These are phyloP conservation scores for Parambassis ranga DNA, from an alignment of 2,797 vertebrate species.

Conservation along the genomic window DNA sequence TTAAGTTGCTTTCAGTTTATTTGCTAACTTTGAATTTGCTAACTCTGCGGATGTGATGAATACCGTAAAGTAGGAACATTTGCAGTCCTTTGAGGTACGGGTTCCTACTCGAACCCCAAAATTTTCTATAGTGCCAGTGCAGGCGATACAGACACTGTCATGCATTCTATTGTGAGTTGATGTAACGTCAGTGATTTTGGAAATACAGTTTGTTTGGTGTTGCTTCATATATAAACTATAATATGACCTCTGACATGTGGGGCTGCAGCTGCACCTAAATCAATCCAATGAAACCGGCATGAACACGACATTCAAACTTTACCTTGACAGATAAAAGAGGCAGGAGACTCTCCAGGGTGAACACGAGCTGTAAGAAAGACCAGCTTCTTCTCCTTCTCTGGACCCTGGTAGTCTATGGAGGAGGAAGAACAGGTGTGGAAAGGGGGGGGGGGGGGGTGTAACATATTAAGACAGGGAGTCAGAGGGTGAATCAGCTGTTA, in stretches of 20 bases:
- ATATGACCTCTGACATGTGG: background rate
- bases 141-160: too few species aligned
- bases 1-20: too few species aligned
- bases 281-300: background rate
- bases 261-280: constrained; percentile 1
- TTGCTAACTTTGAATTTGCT: too few species aligned
- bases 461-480: constrained; percentile 1
- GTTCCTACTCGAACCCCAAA: too few species aligned
- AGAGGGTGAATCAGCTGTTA: constrained; percentile 5
- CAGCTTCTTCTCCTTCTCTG: constrained; percentile 89
- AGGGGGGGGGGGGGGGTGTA: background rate
- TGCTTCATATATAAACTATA: too few species aligned
- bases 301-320: constrained; percentile 55
- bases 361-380: constrained; percentile 94
- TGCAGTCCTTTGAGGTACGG: too few species aligned
- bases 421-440: background rate
- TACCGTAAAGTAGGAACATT: too few species aligned
- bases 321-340: constrained; percentile 98
- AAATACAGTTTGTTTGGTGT: too few species aligned
- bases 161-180: too few species aligned
- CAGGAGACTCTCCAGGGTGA: constrained; percentile 97
- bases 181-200: too few species aligned
- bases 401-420: constrained; percentile 79
- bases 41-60: too few species aligned
- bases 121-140: too few species aligned